Percentiles rank a stretch among this genome's conserved stretches.
phyloP scores from a whole-genome alignment of 2,888 invertebrate genomes.

The Phymatocera aterrima region DNA sequence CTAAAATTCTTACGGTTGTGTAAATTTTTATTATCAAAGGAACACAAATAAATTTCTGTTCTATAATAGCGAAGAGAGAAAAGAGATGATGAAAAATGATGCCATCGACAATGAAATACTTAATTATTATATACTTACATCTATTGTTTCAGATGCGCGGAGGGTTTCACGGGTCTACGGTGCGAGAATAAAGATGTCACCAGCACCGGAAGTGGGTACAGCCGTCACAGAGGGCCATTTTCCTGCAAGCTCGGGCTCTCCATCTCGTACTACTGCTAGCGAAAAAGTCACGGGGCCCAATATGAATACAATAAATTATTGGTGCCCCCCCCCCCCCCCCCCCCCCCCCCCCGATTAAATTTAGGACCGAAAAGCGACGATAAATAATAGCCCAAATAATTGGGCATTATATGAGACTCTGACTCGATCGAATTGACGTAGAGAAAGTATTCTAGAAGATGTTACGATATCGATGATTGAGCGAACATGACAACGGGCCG shows the following conservation, averaged over 20 bases:
- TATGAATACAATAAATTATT: conserved; percentile 33
- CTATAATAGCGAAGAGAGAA: neutral
- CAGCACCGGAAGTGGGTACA: conserved; percentile 87
- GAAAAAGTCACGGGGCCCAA: conserved; percentile 72
- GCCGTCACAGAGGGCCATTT: conserved; percentile 78
- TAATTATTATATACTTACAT: conserved; percentile 39
- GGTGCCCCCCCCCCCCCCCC: too few species aligned
- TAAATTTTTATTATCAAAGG: neutral
- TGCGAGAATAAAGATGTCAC: conserved; percentile 89
- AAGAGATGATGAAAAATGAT: neutral
- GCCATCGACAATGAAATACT: neutral
- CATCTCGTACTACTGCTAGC: conserved; percentile 87
- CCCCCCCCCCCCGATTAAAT: conserved; percentile 26
- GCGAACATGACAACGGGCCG: conserved; percentile 12
- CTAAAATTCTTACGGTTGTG: too few species aligned
- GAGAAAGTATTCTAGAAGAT: conserved; percentile 28
- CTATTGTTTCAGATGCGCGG: conserved; percentile 83
- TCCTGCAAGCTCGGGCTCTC: conserved; percentile 88
- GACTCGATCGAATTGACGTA: conserved; percentile 31
- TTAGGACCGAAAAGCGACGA: conserved; percentile 44
- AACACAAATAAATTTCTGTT: neutral
- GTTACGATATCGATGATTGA: conserved; percentile 26
- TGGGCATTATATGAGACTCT: conserved; percentile 14
- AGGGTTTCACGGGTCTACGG: conserved; percentile 87
- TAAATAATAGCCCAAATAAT: conserved; percentile 7